Evolutionary conservation across 2,113 vertebrate species (phyloP).

Genomic region (Halcyon malimbica): DNA sequence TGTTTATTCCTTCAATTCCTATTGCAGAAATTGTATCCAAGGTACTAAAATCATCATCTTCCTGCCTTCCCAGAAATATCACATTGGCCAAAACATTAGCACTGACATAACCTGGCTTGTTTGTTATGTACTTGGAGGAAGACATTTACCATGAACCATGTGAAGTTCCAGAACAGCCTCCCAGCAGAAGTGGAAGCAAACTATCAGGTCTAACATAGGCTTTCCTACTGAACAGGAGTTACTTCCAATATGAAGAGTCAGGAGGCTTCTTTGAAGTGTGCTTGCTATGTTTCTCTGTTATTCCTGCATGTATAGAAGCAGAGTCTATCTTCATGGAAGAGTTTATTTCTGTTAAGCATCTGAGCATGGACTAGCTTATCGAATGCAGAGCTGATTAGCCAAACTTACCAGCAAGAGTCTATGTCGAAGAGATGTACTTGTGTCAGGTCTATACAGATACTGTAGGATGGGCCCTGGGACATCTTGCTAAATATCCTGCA

Average conservation of each 20-base stretch:
- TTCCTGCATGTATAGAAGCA: neutral
- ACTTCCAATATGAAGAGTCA: neutral
- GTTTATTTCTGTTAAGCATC: neutral
- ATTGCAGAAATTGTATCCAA: neutral
- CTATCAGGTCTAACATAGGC: neutral
- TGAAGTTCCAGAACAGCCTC: neutral
- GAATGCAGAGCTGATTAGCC: neutral
- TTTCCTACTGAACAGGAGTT: neutral
- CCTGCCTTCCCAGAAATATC: neutral
- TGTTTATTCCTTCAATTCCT: neutral
- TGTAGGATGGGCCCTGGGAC: neutral
- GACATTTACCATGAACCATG: neutral
- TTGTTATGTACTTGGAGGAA: neutral
- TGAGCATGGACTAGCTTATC: neutral
- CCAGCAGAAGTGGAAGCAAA: neutral
- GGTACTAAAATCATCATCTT: neutral
- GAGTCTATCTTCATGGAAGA: neutral
- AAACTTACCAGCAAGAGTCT: neutral
- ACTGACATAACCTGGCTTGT: neutral
- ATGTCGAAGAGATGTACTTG: neutral
- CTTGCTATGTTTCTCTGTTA: neutral
- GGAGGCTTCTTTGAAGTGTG: neutral
- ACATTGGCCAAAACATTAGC: neutral
- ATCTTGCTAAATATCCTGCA: neutral
- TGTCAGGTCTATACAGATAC: neutral